Percentiles rank a stretch among this genome's conserved stretches.
Conservation (phyloP, 2,113 vertebrate species). For the Grammomys surdaster region DNA sequence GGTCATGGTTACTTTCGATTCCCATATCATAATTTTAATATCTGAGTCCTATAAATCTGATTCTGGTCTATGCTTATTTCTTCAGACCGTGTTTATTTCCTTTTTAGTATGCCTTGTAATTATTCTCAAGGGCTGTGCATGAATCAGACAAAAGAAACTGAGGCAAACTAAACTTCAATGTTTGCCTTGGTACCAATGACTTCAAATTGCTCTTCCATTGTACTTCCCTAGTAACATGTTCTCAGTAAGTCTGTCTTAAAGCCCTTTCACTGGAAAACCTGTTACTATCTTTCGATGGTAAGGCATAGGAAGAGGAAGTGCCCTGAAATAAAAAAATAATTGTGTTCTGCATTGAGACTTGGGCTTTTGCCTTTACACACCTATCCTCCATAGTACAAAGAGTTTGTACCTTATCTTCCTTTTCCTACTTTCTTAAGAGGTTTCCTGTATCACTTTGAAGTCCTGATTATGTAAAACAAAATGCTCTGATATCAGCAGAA, state of each 20-base stretch:
- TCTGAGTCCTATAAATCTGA: neutral
- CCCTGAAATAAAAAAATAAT: neutral
- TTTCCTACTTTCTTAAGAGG: neutral
- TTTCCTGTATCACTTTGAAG: neutral
- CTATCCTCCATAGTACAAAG: neutral
- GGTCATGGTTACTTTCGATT: neutral
- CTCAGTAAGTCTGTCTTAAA: neutral
- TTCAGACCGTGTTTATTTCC: neutral
- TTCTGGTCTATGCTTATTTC: neutral
- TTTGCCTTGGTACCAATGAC: neutral
- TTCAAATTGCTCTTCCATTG: neutral
- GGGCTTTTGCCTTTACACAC: neutral
- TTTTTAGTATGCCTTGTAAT: neutral
- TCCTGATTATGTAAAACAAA: neutral
- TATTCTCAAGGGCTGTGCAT: neutral
- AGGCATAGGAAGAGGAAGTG: neutral
- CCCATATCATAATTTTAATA: neutral
- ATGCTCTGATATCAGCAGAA: neutral
- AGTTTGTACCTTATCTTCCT: neutral
- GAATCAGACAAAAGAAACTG: neutral
- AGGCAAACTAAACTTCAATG: neutral
- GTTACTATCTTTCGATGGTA: neutral
- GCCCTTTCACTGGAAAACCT: neutral
- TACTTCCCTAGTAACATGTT: neutral
- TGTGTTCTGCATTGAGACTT: neutral